phyloP scores from a whole-genome alignment of 2,113 vertebrate species.

The Capreolus pygargus region DNA sequence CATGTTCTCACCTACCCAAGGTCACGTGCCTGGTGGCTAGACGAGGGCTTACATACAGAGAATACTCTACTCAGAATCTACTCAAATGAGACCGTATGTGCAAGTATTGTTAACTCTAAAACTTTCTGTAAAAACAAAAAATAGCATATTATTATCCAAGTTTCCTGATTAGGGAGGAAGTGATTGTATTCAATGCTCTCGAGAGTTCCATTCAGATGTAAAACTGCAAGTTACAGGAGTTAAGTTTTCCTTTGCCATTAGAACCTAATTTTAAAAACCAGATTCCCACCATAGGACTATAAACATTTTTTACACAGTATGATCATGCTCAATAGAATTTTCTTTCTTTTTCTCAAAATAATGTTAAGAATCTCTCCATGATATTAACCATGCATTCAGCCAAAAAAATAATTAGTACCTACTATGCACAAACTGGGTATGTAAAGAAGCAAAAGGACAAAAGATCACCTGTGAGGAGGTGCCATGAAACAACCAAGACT shows the following conservation, averaged over 20 bases:
- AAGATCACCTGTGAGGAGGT: not conserved
- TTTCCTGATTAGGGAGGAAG: not conserved
- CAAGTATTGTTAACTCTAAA: not conserved
- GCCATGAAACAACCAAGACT: not conserved
- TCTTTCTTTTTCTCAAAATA: conserved; percentile 12
- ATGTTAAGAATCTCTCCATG: not conserved
- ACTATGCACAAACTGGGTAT: not conserved
- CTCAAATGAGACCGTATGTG: not conserved
- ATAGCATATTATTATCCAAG: not conserved
- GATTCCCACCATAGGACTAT: not conserved
- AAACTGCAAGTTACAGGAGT: not conserved
- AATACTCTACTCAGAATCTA: not conserved
- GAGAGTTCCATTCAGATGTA: not conserved
- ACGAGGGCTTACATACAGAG: not conserved
- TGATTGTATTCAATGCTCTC: not conserved
- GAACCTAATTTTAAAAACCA: not conserved
- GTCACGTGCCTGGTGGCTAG: not conserved
- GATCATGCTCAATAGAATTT: not conserved
- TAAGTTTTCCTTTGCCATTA: not conserved
- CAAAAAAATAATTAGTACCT: not conserved
- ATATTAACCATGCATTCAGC: not conserved
- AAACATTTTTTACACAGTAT: not conserved
- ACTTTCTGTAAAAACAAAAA: not conserved
- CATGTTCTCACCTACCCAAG: not conserved
- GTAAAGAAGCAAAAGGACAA: not conserved